A percentile compares a stretch with the other conserved stretches of the same genome.
Conservation (phyloP, 2,113 vertebrate genomes). For the Gavialis gangeticus region DNA sequence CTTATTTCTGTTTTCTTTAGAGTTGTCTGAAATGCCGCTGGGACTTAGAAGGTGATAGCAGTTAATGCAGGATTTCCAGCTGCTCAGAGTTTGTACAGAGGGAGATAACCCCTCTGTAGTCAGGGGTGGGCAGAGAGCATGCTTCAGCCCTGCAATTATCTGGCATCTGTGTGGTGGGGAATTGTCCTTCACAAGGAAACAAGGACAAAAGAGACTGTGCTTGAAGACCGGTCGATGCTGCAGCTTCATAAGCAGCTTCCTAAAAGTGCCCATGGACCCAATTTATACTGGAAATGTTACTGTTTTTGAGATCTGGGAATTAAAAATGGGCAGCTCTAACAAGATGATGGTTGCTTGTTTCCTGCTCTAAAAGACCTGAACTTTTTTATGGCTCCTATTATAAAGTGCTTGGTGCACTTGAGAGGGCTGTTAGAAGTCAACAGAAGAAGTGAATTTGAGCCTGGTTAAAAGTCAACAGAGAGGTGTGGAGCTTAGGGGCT, state of each 20-base stretch:
- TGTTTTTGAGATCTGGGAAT: background rate
- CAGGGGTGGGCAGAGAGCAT: background rate
- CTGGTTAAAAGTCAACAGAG: background rate
- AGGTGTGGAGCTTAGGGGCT: background rate
- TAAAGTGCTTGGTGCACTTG: background rate
- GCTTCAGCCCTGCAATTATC: background rate
- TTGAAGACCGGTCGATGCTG: background rate
- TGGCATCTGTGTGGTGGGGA: background rate
- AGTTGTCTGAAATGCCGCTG: slow-evolving; percentile 7
- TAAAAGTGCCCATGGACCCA: background rate
- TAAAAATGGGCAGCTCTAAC: background rate
- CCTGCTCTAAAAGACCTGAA: background rate
- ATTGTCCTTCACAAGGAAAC: background rate
- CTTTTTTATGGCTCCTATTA: background rate
- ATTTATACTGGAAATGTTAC: background rate
- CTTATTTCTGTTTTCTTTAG: slow-evolving; percentile 34
- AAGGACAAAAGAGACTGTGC: background rate
- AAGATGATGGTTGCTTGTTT: background rate
- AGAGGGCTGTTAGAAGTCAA: background rate
- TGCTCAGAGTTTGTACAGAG: background rate
- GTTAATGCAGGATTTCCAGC: slow-evolving; percentile 2
- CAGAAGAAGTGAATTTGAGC: background rate
- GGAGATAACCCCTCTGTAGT: background rate
- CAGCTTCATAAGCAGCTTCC: background rate
- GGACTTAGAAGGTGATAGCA: background rate